Percentiles rank a stretch among this genome's conserved stretches.
phyloP scores from a whole-genome alignment of 2,797 vertebrate species.

The Eulemur coronatus region DNA sequence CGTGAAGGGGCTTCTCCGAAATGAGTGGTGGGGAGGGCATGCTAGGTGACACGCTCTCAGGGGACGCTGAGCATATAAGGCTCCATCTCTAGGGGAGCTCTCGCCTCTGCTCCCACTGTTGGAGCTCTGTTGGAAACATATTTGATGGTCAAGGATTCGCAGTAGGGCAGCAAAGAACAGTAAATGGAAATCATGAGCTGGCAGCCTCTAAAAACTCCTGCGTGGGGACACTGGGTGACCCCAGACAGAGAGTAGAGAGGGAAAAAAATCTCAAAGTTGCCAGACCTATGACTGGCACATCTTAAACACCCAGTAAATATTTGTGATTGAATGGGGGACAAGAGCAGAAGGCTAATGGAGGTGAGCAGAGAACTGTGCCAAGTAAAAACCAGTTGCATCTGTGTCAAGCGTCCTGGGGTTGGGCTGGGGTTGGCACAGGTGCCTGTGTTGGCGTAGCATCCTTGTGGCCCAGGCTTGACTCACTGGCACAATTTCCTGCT shows the following conservation, averaged over 20 bases:
- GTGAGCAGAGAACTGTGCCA: neutral
- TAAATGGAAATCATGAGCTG: neutral
- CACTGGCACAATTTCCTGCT: neutral
- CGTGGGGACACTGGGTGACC: neutral
- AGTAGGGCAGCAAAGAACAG: neutral
- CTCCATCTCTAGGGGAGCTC: neutral
- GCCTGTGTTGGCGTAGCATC: neutral
- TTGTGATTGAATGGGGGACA: neutral
- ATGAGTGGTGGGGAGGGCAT: neutral
- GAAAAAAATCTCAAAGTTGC: neutral
- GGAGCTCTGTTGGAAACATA: neutral
- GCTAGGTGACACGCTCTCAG: neutral
- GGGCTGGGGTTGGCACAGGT: neutral
- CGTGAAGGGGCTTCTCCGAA: neutral
- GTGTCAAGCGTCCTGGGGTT: rapidly evolving
- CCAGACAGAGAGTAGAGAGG: neutral
- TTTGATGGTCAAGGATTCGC: neutral
- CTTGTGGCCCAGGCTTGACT: neutral
- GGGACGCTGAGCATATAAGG: neutral
- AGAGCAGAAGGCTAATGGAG: neutral
- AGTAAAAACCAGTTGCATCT: neutral
- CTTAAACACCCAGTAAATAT: neutral
- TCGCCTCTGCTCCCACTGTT: neutral
- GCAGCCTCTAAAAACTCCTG: neutral
- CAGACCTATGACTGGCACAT: neutral